Evolutionary conservation across 35 echinoderm and acorn worm species (phyloP).

Genomic region (Diadema setosum): DNA sequence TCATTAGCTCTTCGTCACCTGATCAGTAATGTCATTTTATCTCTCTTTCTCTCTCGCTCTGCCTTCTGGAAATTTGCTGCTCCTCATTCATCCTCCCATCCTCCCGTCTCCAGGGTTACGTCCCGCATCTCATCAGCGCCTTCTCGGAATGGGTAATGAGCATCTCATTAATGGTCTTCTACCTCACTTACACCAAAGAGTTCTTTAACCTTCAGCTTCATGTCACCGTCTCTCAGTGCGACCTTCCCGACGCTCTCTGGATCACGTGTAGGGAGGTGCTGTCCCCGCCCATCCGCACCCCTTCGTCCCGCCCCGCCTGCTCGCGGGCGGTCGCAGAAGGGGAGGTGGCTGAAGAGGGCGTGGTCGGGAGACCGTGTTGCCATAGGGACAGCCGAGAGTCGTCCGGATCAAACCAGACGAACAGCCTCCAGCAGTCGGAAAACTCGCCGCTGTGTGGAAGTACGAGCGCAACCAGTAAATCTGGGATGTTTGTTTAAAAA

Average conservation of each 20-base stretch:
- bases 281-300: neutral
- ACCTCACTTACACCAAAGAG: slow-evolving; percentile 15
- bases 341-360: neutral
- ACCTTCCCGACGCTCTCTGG: neutral
- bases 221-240: neutral
- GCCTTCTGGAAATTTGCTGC: too few species aligned
- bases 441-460: neutral
- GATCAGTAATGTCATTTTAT: too few species aligned
- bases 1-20: too few species aligned
- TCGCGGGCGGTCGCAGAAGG: neutral
- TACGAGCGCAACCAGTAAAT: too few species aligned
- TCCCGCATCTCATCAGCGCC: slow-evolving; percentile 6
- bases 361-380: neutral
- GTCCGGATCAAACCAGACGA: neutral
- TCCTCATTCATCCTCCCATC: too few species aligned
- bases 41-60: too few species aligned
- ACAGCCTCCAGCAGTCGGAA: neutral
- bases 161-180: neutral
- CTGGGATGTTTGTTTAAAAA: too few species aligned
- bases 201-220: slow-evolving; percentile 5
- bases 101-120: neutral
- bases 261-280: neutral
- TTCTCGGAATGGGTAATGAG: neutral
- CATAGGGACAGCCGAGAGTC: slow-evolving; percentile 1
- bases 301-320: neutral